Conservation (phyloP, 2,113 vertebrate species). For the Myotis davidii region DNA sequence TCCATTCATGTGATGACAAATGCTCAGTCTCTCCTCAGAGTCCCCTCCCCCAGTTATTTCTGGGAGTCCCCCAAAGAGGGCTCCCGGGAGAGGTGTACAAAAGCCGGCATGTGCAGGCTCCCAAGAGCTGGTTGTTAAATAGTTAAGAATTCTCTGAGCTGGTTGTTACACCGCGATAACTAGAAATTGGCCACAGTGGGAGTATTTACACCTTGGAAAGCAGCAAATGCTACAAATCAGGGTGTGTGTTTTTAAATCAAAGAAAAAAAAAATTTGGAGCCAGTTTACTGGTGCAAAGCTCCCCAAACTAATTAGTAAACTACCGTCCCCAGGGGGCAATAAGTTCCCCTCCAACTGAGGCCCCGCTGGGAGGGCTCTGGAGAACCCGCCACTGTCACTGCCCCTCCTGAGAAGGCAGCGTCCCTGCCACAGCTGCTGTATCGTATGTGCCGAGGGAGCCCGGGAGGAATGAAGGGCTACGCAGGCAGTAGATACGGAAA, state of each 20-base stretch:
- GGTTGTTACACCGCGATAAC: not conserved
- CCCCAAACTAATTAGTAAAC: constrained; percentile 3
- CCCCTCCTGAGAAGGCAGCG: not conserved
- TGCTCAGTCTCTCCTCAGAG: not conserved
- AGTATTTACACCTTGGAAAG: constrained; percentile 60
- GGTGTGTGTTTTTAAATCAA: not conserved
- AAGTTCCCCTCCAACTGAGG: not conserved
- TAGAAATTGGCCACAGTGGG: constrained; percentile 64
- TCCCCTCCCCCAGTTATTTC: not conserved
- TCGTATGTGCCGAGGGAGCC: not conserved
- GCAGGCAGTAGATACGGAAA: not conserved
- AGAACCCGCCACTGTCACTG: not conserved
- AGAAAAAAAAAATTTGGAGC: not conserved
- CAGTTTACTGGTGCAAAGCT: constrained; percentile 23
- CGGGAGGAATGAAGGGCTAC: not conserved
- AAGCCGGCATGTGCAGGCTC: not conserved
- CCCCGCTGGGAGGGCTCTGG: not conserved
- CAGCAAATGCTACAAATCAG: constrained; percentile 39
- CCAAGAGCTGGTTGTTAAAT: not conserved
- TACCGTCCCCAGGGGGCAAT: not conserved
- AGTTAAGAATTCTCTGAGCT: constrained; percentile 45
- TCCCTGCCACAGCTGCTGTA: not conserved
- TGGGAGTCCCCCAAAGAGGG: not conserved
- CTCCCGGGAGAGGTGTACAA: not conserved
- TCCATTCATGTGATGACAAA: not conserved